A percentile compares a stretch with the other conserved stretches of the same genome.
phyloP scores from a whole-genome alignment of 1,140 invertebrate species.

The Scaptomyza hsui region DNA sequence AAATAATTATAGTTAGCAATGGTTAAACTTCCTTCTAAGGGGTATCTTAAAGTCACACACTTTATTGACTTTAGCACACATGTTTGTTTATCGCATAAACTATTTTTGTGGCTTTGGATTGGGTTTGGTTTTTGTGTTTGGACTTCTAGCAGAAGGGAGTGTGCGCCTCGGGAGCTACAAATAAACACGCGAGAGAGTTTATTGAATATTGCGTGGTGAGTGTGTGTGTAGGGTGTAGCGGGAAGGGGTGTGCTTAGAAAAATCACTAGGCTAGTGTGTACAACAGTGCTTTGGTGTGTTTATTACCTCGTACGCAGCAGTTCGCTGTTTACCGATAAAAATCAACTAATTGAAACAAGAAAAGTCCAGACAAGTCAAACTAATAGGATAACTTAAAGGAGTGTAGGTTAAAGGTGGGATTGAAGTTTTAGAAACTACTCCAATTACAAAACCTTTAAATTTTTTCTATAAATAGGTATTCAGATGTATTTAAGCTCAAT shows the following conservation, averaged over 20 bases:
- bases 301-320: slow-evolving; percentile 22
- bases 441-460: no score
- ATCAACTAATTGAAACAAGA: slow-evolving; percentile 70
- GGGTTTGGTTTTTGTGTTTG: not conserved
- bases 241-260: not conserved
- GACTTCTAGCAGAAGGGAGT: slow-evolving; percentile 30
- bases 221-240: slow-evolving; percentile 1
- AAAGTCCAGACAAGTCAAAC: slow-evolving; percentile 15
- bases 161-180: slow-evolving; percentile 30
- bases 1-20: no score
- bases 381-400: not conserved
- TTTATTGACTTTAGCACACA: not conserved
- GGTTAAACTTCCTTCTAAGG: not conserved
- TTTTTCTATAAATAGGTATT: no score
- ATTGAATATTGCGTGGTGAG: not conserved
- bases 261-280: slow-evolving; percentile 2
- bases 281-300: slow-evolving; percentile 33
- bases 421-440: no score
- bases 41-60: not conserved
- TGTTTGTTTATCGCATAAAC: not conserved
- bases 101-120: slow-evolving; percentile 17
- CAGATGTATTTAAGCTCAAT: no score
- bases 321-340: slow-evolving; percentile 43
- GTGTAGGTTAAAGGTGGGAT: no score
- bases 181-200: slow-evolving; percentile 52